These are phyloP conservation scores for Oceanodroma leucorhoa DNA, from an alignment of 2,797 vertebrate species.

Conservation along the genomic window DNA sequence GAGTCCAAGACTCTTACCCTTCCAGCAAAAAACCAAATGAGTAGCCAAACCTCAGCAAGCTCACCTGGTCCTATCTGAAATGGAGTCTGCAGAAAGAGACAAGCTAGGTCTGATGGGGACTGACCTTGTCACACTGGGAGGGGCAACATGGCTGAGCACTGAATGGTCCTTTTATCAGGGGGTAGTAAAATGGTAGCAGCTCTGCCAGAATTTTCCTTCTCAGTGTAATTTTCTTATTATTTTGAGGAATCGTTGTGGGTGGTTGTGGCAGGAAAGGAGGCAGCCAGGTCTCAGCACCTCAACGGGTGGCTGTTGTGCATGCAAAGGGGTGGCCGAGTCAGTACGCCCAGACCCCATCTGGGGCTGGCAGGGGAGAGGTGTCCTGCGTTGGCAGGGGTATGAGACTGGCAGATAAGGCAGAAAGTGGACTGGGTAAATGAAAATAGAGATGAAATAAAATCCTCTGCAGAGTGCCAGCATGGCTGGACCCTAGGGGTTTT, in stretches of 20 bases:
- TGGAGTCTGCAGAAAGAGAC: not conserved
- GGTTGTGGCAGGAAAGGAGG: not conserved
- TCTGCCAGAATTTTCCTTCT: not conserved
- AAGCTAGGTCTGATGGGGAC: not conserved
- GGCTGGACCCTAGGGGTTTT: not conserved
- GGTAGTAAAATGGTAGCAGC: not conserved
- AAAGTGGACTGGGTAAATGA: not conserved
- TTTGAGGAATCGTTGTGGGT: not conserved
- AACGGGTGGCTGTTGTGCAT: not conserved
- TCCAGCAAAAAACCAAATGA: rapidly evolving
- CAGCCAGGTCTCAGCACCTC: not conserved
- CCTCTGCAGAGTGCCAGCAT: not conserved
- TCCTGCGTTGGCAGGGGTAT: rapidly evolving
- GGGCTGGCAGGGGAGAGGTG: not conserved
- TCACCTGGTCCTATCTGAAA: not conserved
- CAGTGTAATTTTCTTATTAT: not conserved
- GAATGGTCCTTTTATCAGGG: not conserved
- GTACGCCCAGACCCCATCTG: not conserved
- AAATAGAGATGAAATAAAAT: not conserved
- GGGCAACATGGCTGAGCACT: not conserved
- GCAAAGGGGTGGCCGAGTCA: not conserved
- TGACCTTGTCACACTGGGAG: too few species aligned
- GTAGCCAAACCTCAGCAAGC: not conserved
- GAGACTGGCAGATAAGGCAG: not conserved
- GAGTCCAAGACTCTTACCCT: not conserved